Evolutionary conservation across 2,888 invertebrate species (phyloP).

Genomic region (Parthenolecanium corni): DNA sequence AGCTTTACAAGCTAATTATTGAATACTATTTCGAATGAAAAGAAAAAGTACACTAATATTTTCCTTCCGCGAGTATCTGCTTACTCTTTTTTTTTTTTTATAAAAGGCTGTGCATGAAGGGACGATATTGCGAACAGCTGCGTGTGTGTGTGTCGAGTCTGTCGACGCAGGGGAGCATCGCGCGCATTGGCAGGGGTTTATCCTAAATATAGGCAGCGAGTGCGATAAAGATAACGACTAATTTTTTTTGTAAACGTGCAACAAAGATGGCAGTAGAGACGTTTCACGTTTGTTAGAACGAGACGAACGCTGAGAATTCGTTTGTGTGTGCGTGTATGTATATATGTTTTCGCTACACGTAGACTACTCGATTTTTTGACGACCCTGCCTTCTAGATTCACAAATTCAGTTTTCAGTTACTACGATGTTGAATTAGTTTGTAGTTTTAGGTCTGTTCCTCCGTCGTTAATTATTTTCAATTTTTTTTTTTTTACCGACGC

Average conservation of each 20-base stretch:
- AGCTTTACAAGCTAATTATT: too few relatives aligned
- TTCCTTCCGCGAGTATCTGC: constrained; percentile 13
- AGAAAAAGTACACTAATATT: background rate
- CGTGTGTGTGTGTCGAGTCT: too few relatives aligned
- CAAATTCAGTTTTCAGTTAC: constrained; percentile 26
- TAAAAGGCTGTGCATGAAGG: constrained; percentile 18
- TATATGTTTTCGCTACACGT: constrained; percentile 12
- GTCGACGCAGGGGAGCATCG: constrained; percentile 28
- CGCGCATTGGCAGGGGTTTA: constrained; percentile 28
- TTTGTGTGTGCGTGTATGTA: too few relatives aligned
- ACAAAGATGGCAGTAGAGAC: constrained; percentile 11
- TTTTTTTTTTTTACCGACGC: too few relatives aligned
- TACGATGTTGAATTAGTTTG: constrained; percentile 24
- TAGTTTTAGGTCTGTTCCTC: constrained; percentile 15
- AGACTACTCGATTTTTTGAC: constrained; percentile 26
- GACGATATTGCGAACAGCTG: constrained; percentile 27
- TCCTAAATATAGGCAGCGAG: constrained; percentile 26
- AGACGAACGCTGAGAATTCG: constrained; percentile 19
- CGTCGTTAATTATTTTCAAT: background rate
- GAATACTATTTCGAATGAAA: too few relatives aligned
- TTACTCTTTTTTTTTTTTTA: too few relatives aligned
- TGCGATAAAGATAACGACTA: constrained; percentile 19
- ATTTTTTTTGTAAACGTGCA: constrained; percentile 4
- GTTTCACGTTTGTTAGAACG: constrained; percentile 21
- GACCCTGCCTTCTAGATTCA: constrained; percentile 12